Conservation (phyloP, 2,113 vertebrate species). For the Phocoena sinus region DNA sequence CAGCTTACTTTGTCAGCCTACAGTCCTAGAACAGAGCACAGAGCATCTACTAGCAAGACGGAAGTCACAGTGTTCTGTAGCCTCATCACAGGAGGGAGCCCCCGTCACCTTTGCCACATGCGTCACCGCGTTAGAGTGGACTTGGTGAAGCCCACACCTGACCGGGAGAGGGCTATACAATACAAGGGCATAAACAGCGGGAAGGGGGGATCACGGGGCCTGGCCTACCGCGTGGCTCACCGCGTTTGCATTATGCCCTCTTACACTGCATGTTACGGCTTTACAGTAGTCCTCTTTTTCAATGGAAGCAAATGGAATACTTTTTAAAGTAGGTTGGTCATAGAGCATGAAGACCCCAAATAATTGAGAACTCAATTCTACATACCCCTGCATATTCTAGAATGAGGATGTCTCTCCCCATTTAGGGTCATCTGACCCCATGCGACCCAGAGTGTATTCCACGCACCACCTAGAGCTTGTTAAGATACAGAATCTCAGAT, state of each 20-base stretch:
- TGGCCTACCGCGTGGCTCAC: fast-evolving
- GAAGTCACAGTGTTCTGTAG: fast-evolving
- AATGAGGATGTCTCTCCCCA: fast-evolving
- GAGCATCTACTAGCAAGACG: fast-evolving
- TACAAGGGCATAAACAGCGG: fast-evolving
- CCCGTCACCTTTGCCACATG: too few relatives aligned
- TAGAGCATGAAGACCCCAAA: too few relatives aligned
- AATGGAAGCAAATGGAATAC: neutral
- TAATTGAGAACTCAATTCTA: neutral
- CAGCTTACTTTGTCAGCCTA: neutral
- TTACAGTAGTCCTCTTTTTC: neutral
- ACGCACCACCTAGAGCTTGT: too few relatives aligned
- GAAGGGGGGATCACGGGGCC: fast-evolving
- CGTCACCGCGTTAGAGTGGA: neutral
- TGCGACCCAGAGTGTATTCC: neutral
- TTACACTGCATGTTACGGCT: fast-evolving
- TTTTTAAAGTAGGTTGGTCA: neutral
- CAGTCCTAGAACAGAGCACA: fast-evolving
- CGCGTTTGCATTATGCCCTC: fast-evolving
- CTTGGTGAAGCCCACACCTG: too few relatives aligned
- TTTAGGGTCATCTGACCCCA: neutral
- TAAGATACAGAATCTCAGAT: neutral
- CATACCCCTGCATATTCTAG: neutral
- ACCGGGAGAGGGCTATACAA: neutral
- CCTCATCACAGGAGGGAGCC: fast-evolving